Evolutionary conservation across 1,140 invertebrate species (phyloP).

Genomic region (Pachyrhynchus sulphureomaculatus): DNA sequence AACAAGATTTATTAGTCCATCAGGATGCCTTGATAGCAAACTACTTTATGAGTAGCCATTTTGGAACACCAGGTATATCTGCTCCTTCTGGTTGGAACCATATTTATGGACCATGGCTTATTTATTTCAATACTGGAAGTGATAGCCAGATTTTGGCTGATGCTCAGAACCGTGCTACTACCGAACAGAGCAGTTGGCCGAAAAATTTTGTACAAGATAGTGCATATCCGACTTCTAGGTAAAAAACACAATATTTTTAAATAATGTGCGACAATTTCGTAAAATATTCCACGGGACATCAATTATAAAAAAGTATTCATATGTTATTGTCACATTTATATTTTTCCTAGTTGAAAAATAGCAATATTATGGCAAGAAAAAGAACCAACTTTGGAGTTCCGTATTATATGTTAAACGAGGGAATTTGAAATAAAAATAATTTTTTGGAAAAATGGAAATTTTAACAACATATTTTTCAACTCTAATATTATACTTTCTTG

Average conservation of each 20-base stretch:
- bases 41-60: constrained; percentile 21
- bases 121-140: constrained; percentile 17
- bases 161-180: neutral
- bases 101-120: constrained; percentile 17
- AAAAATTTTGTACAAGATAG: constrained; percentile 11
- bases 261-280: neutral
- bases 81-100: constrained; percentile 13
- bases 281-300: no score
- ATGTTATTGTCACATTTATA: no score
- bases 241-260: neutral
- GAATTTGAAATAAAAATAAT: no score
- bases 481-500: no score
- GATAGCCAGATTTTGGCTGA: constrained; percentile 11
- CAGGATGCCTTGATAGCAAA: constrained; percentile 16
- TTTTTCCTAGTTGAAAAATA: no score
- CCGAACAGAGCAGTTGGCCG: constrained; percentile 5
- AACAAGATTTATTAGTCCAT: constrained; percentile 17
- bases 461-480: no score
- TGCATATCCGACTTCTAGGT: constrained; percentile 9
- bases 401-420: no score
- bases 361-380: no score
- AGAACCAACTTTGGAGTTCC: no score
- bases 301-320: no score
- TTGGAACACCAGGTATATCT: constrained; percentile 9
- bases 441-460: no score